Evolutionary conservation across 2,113 vertebrate species (phyloP).

Genomic region (Lepus timidus): DNA sequence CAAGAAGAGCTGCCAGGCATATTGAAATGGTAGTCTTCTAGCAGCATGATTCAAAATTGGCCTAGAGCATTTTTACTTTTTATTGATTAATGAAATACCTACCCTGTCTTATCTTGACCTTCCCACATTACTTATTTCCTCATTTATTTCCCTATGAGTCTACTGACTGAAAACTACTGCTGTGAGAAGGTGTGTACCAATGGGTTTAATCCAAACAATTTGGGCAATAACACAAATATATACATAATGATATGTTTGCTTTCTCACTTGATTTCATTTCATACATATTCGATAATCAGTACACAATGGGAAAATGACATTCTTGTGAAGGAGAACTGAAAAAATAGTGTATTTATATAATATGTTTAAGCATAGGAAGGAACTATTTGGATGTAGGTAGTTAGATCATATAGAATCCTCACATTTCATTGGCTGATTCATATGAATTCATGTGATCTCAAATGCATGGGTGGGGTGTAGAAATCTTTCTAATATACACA

Average conservation of each 20-base stretch:
- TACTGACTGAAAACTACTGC: conserved; percentile 49
- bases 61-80: conserved; percentile 57
- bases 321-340: not conserved
- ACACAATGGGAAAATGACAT: not conserved
- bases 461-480: not conserved
- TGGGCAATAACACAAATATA: conserved; percentile 52
- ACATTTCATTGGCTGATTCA: not conserved
- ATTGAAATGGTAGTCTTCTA: conserved; percentile 28
- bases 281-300: conserved; percentile 49
- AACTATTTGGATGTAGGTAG: not conserved
- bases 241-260: not conserved
- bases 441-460: not conserved
- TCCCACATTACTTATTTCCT: conserved; percentile 39
- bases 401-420: not conserved
- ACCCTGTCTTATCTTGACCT: conserved; percentile 8
- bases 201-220: conserved; percentile 61
- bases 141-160: conserved; percentile 4
- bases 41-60: conserved; percentile 52
- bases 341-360: conserved; percentile 28
- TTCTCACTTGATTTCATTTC: conserved; percentile 59
- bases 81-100: conserved; percentile 52
- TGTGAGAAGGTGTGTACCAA: conserved; percentile 46
- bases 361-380: not conserved
- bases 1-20: not conserved
- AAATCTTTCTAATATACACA: not conserved